Base-by-base conservation (phyloP, 2,113 vertebrate species). In the Saimiri boliviensis region DNA sequence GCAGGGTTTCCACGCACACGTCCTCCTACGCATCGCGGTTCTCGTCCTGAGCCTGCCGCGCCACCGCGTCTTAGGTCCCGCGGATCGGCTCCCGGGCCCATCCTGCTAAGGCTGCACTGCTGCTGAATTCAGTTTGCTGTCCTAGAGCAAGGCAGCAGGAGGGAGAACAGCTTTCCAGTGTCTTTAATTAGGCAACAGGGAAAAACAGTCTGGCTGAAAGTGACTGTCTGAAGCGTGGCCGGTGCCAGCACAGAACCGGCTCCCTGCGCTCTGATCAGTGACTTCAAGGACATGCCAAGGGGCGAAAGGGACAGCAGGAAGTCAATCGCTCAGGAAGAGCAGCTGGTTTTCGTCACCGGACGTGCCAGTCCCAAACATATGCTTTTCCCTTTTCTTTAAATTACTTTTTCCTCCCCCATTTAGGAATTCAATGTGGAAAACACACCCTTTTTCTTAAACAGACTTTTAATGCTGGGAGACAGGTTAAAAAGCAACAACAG, bases 101-200 rank as follows among this genome's bases (percentile, higher is more conserved):
- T 32, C 81, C 76, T 68, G 25, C n/a, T 7, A 8, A 8, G 12
- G 42, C 58, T 35, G 7, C 30, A 54, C 47, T 37, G 2, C 5
- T 56, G 40, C 80, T 70, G 91, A 96, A 60, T 84, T 82, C 82
- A 30, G 9, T 90, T 54, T 83, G 90, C 88, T 60, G 79, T 70
- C 89, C 45, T 42, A 47, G 30, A 94, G 84, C 16, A 58, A n/a
- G 35, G 95, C 93, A 77, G 80, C 95, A 94, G 90, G 56, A 80
- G 80, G 87, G 85, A 73, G 40, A 94, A 93, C 87, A 97, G 96
- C 96, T 93, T 97, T 95, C 93, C 54, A 47, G 63, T 82, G 90
- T 94, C 96, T 96, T 94, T 96, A 96, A 96, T 97, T 95, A 96
- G 97, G 82, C 93, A 97, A 97, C 77, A 96, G 82, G 96, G 92